These are phyloP conservation scores for Acleris laterana DNA, from an alignment of 2,888 invertebrate species.

Conservation along the genomic window DNA sequence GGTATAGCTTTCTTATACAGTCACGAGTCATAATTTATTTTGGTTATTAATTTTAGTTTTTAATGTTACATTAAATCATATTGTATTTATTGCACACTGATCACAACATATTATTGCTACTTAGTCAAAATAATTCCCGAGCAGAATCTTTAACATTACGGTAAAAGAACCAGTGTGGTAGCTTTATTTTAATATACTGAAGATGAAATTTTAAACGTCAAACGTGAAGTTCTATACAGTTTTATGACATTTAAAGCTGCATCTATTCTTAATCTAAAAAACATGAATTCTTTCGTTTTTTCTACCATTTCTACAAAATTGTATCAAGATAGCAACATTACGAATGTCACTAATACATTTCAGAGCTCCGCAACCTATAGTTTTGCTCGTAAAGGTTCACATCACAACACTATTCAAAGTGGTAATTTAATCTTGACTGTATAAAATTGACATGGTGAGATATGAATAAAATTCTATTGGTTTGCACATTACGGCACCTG, in stretches of 20 bases:
- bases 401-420: background rate
- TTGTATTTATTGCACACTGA: slow-evolving; percentile 20
- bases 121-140: slow-evolving; percentile 12
- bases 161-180: background rate
- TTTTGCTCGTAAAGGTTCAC: background rate
- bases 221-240: too few relatives aligned
- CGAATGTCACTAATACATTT: too few relatives aligned
- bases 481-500: slow-evolving; percentile 7
- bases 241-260: too few relatives aligned
- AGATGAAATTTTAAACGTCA: too few relatives aligned
- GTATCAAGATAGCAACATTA: too few relatives aligned
- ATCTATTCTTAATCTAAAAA: too few relatives aligned
- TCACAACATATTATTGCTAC: slow-evolving; percentile 17
- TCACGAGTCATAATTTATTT: slow-evolving; percentile 30
- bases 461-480: slow-evolving; percentile 3
- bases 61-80: slow-evolving; percentile 5
- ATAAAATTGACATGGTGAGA: slow-evolving; percentile 10
- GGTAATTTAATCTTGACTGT: background rate
- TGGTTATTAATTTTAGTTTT: slow-evolving; percentile 16
- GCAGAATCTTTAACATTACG: background rate
- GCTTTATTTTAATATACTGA: background rate
- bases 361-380: background rate
- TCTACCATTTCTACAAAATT: too few relatives aligned
- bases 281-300: too few relatives aligned
- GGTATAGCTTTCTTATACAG: slow-evolving; percentile 21